phyloP scores from a whole-genome alignment of 2,797 vertebrate genomes.

The Squalus acanthias region DNA sequence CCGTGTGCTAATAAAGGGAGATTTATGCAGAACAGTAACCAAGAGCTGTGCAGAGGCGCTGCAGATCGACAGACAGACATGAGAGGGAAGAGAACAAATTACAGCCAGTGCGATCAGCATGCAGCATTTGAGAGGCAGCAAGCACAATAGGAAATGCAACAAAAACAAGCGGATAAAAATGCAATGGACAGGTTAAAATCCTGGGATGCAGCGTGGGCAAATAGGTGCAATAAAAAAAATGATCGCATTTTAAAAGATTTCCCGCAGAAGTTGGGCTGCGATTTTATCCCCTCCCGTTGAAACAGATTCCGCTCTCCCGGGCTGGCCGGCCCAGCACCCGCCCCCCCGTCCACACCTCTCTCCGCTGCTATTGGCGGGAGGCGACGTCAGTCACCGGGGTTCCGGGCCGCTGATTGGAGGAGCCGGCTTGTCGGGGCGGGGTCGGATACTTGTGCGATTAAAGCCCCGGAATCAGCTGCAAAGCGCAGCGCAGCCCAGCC shows the following conservation, averaged over 20 bases:
- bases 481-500: too few species aligned
- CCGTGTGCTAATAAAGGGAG: background rate
- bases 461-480: background rate
- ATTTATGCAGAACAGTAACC: background rate
- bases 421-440: too few species aligned
- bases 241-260: too few species aligned
- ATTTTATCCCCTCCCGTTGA: background rate
- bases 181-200: background rate
- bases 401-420: background rate
- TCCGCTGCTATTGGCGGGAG: background rate
- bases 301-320: background rate
- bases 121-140: background rate
- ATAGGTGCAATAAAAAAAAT: background rate
- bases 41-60: conserved; percentile 19
- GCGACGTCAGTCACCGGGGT: fast-evolving
- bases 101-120: background rate
- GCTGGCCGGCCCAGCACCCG: too few species aligned
- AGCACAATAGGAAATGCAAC: background rate
- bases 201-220: background rate
- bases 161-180: background rate
- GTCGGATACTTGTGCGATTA: background rate
- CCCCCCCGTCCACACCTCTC: background rate
- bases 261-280: background rate
- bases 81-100: background rate
- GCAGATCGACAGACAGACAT: background rate